phyloP scores from a whole-genome alignment of 2,797 vertebrate genomes.

The Notolepis coatsorum region DNA sequence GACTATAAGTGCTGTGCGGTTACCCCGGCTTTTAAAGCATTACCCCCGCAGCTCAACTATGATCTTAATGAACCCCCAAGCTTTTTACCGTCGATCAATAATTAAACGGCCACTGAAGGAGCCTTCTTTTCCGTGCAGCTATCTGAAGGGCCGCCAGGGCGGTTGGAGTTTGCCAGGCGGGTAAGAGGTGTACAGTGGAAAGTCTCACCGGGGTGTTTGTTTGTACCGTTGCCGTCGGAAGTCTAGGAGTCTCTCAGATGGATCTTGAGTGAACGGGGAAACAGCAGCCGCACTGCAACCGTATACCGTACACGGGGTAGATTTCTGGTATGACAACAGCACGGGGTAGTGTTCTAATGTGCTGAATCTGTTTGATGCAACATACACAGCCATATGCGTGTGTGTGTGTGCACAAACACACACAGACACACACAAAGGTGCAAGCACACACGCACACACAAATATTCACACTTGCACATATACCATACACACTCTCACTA shows the following conservation, averaged over 20 bases:
- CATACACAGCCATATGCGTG: too few species aligned
- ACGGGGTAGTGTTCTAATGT: slow-evolving; percentile 9
- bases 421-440: slow-evolving; percentile 5
- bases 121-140: slow-evolving; percentile 68
- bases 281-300: slow-evolving; percentile 14
- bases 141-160: slow-evolving; percentile 60
- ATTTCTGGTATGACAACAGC: slow-evolving; percentile 1
- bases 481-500: neutral
- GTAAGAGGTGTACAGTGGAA: slow-evolving; percentile 37
- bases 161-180: slow-evolving; percentile 60
- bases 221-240: slow-evolving; percentile 44
- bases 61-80: slow-evolving; percentile 79
- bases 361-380: slow-evolving; percentile 42
- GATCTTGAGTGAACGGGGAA: slow-evolving; percentile 5
- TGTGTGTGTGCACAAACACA: neutral
- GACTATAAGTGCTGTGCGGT: slow-evolving; percentile 77
- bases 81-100: slow-evolving; percentile 81
- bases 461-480: neutral
- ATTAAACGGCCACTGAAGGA: slow-evolving; percentile 74
- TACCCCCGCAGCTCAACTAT: slow-evolving; percentile 75
- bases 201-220: slow-evolving; percentile 39
- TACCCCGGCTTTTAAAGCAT: slow-evolving; percentile 72
- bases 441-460: slow-evolving; percentile 40
- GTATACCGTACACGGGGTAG: slow-evolving; percentile 8
- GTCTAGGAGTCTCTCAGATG: too few species aligned